These are phyloP conservation scores for Cantharis nigra DNA, from an alignment of 2,888 invertebrate species.

Conservation along the genomic window DNA sequence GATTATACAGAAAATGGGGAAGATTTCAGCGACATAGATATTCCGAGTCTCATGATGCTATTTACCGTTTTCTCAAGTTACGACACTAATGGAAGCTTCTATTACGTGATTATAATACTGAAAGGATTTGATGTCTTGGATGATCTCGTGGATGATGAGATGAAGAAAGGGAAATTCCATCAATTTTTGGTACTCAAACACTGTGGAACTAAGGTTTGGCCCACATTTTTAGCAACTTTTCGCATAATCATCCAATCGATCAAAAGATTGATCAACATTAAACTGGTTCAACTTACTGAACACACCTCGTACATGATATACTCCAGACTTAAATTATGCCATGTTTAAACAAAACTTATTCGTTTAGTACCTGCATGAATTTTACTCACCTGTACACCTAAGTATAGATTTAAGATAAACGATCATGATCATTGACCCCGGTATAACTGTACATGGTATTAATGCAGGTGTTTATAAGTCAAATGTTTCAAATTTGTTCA, in stretches of 20 bases:
- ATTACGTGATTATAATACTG: background rate
- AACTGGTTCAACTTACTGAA: background rate
- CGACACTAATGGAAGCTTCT: background rate
- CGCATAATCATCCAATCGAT: background rate
- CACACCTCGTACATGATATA: background rate
- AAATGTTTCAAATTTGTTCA: slow-evolving; percentile 27
- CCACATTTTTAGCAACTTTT: background rate
- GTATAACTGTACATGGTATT: slow-evolving; percentile 49
- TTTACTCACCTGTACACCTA: slow-evolving; percentile 36
- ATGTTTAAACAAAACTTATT: background rate
- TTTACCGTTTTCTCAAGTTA: background rate
- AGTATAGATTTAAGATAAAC: slow-evolving; percentile 29
- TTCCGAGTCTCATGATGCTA: background rate
- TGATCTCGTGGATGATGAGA: no score
- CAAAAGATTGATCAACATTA: background rate
- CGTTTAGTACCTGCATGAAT: slow-evolving; percentile 17
- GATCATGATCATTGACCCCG: slow-evolving; percentile 53
- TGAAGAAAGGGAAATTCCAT: no score
- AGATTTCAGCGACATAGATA: background rate
- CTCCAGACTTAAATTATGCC: background rate
- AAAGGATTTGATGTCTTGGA: no score
- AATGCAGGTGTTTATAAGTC: slow-evolving; percentile 45
- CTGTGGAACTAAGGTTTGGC: no score
- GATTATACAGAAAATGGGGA: background rate
- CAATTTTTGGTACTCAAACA: no score